Evolutionary conservation across 2,888 invertebrate genomes (phyloP), one percentile per base, ranked within the genome.

Genomic region (Ctenicera cuprea): DNA sequence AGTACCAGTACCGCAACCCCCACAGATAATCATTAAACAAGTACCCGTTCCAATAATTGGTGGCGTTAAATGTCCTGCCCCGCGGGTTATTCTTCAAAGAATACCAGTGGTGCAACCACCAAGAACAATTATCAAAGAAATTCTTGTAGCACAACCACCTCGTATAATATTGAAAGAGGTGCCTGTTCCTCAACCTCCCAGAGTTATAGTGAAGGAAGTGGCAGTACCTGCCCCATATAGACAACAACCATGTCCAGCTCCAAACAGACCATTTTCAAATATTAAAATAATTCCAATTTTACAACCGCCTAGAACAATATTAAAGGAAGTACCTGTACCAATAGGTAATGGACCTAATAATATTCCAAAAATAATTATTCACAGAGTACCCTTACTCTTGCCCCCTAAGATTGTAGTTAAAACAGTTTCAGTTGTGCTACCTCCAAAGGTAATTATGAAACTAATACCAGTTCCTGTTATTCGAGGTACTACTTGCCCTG

Each of bases 361-460:
- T 57, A 22, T 64, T 45, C 73, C 73, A 30, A 45, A 41, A 67
- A 26, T 72, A 22, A 41, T 70, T 57, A 30, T 73, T 20, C 69
- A 59, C 2, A 18, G 43, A 50, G 22, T 72, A 9, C 72, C 72
- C 12, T 38, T 59, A 50, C 41, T 37, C 1, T 14, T 12, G 52
- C 63, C 62, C 12, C 63, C 72, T 5, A 70, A 64, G 14, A 45
- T 73, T n/a, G 18, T 73, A 37, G 43, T 73, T 11, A 69, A 70
- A 65, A 64, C 26, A 3, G 52, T 70, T 14, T 43, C 61, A 7
- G 59, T 70, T 8, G 12, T 12, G 2, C 41, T 33, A 16, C 61
- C 41, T 9, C 63, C 41, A n/a, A 41, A 67, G 50, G 14, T 67
- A 18, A 33, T 72, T 33, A 9, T 72, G 0, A 65, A 72, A n/a